Percentiles rank a stretch among this genome's conserved stretches.
Evolutionary conservation across 2,113 vertebrate genomes (phyloP).

Genomic region (Neofelis nebulosa): DNA sequence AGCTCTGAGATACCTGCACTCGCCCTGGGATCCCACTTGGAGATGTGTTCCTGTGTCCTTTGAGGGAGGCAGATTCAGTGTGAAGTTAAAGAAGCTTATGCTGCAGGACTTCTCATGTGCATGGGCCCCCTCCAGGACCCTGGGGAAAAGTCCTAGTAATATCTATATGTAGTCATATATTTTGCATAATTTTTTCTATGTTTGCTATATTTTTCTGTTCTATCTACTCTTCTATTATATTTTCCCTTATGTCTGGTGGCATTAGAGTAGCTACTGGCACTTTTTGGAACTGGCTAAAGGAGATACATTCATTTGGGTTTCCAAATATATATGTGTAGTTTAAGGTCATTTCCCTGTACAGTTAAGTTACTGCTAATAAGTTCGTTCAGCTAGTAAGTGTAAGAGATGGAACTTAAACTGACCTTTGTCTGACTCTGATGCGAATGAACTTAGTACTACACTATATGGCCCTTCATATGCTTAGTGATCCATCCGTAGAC

Average conservation of each 20-base stretch:
- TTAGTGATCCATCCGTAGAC: not conserved
- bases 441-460: not conserved
- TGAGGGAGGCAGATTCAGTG: not conserved
- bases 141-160: not conserved
- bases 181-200: not conserved
- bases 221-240: not conserved
- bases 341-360: not conserved
- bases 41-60: not conserved
- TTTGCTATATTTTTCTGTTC: not conserved
- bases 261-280: not conserved
- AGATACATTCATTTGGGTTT: not conserved
- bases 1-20: not conserved
- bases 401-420: not conserved
- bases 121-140: not conserved
- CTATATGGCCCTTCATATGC: not conserved
- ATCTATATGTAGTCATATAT: not conserved
- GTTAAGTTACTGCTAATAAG: not conserved
- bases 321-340: not conserved
- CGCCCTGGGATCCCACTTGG: not conserved
- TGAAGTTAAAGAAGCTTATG: not conserved
- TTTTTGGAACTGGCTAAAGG: not conserved
- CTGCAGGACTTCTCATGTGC: not conserved
- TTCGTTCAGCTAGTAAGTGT: not conserved
- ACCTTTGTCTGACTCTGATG: not conserved
- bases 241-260: not conserved